Evolutionary conservation across 1,140 invertebrate species (phyloP), one percentile per base, ranked within the genome.

Genomic region (Goniozus legneri): DNA sequence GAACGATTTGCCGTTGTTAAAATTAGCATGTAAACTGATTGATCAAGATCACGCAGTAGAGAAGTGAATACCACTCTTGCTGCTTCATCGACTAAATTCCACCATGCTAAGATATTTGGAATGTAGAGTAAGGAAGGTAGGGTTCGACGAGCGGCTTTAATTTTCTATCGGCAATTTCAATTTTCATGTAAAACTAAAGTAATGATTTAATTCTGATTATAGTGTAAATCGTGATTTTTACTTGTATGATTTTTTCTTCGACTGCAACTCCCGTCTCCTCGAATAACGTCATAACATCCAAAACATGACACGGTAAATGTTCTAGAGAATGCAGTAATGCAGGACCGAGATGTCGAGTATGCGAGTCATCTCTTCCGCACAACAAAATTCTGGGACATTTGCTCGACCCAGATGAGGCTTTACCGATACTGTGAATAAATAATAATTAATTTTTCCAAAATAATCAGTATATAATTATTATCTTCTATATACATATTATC

Each of bases 191-290:
- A 30, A 8, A 30, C 7, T 30, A 12, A 19, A 27, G 31, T 35
- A 14, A 46, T 42, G 35, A 35, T 16, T 19, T 33, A 24, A 19
- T 8, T n/a, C n/a, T n/a, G n/a, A n/a, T n/a, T n/a, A n/a, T n/a
- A n/a, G n/a, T n/a, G n/a, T n/a, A n/a, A 8, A 27, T 42, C 36
- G 43, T 33, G 13, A 24, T n/a, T 47, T 54, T 47, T 64, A 85
- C 83, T 74, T 84, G 81, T 50, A 82, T 80, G 58, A 82, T 81
- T 4, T 81, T 74, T 70, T 87, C 84, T 56, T 85, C 84, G 2
- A 79, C 81, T 16, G 80, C 76, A 36, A 77, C 73, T 30, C 77
- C 76, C 36, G 78, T 78, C 44, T 80, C 76, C 30, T 74, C 73
- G 42, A 75, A 76, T 4, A 76, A 50, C 3, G 60, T 65, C 2